Percentiles rank a stretch among this genome's conserved stretches.
These are phyloP conservation scores for Microctonus hyperodae DNA, from an alignment of 2,888 invertebrate genomes.

Conservation along the genomic window DNA sequence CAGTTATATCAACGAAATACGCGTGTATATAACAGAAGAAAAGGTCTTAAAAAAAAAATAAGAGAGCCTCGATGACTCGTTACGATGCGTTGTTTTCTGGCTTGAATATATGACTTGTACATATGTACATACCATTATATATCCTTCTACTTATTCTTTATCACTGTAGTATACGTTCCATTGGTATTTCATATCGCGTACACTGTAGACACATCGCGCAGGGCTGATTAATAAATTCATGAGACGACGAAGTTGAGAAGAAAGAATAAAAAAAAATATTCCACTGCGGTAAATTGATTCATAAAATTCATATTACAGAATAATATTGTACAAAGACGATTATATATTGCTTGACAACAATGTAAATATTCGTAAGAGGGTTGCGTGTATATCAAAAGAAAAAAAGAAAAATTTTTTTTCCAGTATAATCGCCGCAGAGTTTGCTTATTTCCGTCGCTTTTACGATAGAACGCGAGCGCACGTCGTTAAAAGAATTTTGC, in stretches of 20 bases:
- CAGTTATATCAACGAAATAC: constrained; percentile 29
- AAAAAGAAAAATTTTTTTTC: constrained; percentile 51
- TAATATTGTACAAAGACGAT: constrained; percentile 14
- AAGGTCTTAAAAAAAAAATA: constrained; percentile 42
- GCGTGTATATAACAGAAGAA: background rate
- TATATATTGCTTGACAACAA: constrained; percentile 11
- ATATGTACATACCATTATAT: background rate
- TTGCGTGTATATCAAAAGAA: constrained; percentile 50
- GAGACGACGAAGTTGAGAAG: background rate
- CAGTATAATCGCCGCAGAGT: constrained; percentile 44
- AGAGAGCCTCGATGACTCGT: constrained; percentile 47
- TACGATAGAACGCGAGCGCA: constrained; percentile 33
- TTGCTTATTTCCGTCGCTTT: constrained; percentile 50
- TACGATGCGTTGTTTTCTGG: constrained; percentile 34
- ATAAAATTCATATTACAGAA: background rate
- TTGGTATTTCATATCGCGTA: background rate
- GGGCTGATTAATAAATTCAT: constrained; percentile 25
- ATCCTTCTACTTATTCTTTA: background rate
- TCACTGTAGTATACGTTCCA: background rate
- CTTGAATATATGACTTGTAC: constrained; percentile 4
- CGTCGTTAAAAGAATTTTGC: constrained; percentile 62
- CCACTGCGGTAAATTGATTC: background rate
- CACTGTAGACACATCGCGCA: background rate
- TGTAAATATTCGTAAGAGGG: constrained; percentile 16
- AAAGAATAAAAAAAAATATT: background rate